Conservation (phyloP, 1,140 invertebrate genomes). For the Panulirus ornatus region DNA sequence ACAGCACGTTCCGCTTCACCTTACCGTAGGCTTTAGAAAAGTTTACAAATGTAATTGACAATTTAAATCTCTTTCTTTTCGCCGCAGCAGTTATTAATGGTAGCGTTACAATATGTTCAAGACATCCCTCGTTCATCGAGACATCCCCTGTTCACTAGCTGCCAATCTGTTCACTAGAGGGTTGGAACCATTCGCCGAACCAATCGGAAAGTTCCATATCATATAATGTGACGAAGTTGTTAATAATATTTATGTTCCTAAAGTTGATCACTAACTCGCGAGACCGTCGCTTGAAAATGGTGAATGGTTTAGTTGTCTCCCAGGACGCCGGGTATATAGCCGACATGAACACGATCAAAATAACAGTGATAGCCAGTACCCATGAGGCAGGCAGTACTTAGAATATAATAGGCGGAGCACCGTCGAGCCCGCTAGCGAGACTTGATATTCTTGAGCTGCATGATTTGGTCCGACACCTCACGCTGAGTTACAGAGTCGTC, state of each 20-base stretch:
- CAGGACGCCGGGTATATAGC: not conserved
- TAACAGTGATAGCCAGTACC: not conserved
- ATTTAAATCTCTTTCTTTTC: not conserved
- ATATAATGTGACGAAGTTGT: slow-evolving; percentile 5
- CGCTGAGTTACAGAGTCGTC: not conserved
- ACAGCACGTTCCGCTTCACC: not conserved
- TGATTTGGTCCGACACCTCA: not conserved
- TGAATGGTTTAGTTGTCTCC: not conserved
- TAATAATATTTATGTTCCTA: not conserved
- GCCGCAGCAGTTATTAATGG: slow-evolving; percentile 1
- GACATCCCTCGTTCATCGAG: not conserved
- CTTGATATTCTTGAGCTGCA: not conserved
- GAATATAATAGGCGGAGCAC: slow-evolving; percentile 9
- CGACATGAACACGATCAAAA: slow-evolving; percentile 12
- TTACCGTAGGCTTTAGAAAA: not conserved
- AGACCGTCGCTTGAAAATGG: not conserved
- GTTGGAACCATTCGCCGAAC: slow-evolving; percentile 1
- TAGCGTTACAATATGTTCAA: slow-evolving; percentile 15
- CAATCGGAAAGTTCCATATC: not conserved
- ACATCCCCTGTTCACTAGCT: no score
- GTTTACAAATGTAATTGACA: not conserved
- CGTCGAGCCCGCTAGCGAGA: slow-evolving; percentile 24
- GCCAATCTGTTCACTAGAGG: not conserved
- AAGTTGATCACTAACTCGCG: not conserved
- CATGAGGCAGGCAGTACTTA: slow-evolving; percentile 19